Evolutionary conservation across 2,113 vertebrate species (phyloP).

Genomic region (Recurvirostra avosetta): DNA sequence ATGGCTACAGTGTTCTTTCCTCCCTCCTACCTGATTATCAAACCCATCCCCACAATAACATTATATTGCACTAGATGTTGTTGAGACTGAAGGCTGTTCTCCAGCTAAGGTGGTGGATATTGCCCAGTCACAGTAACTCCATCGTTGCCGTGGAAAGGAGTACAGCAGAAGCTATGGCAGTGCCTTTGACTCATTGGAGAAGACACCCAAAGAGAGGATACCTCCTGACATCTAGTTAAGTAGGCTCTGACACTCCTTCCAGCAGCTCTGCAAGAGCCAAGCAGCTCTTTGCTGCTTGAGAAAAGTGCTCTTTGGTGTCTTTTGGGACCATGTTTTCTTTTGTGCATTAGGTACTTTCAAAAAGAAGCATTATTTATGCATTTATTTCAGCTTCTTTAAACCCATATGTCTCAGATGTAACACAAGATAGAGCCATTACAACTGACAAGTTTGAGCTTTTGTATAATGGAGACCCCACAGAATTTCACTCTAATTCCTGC

Average conservation of each 20-base stretch:
- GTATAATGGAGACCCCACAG: not conserved
- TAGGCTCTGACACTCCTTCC: not conserved
- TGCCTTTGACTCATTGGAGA: not conserved
- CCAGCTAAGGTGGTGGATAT: not conserved
- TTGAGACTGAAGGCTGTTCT: not conserved
- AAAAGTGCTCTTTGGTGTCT: not conserved
- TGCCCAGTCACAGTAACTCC: rapidly evolving
- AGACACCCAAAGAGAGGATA: not conserved
- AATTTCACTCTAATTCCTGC: not conserved
- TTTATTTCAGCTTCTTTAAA: constrained; percentile 13
- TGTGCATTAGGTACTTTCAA: not conserved
- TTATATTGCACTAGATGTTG: not conserved
- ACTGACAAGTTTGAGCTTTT: not conserved
- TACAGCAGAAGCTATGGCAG: not conserved
- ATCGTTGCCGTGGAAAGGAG: rapidly evolving
- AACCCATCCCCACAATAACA: not conserved
- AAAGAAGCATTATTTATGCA: not conserved
- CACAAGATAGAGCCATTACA: not conserved
- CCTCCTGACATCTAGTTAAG: not conserved
- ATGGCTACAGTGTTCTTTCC: not conserved
- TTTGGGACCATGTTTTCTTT: not conserved
- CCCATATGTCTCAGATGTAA: not conserved
- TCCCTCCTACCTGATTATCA: not conserved
- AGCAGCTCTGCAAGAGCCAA: not conserved
- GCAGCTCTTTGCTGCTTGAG: not conserved